A percentile compares a stretch with the other conserved stretches of the same genome.
phyloP scores from a whole-genome alignment of 2,113 vertebrate species.

The Hiodon tergisus region DNA sequence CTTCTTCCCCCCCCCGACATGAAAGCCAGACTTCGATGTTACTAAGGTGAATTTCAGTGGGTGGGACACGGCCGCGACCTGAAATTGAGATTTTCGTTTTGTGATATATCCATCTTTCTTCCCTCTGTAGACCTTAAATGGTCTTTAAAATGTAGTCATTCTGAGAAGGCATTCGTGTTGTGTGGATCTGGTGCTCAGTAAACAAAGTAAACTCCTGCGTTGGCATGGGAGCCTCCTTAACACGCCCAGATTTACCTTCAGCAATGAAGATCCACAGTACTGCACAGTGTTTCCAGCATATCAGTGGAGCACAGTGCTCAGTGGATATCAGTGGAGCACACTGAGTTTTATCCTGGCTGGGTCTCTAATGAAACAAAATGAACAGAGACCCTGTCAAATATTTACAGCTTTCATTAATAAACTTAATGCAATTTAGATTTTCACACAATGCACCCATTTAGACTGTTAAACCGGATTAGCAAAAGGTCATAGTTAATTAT shows the following conservation, averaged over 20 bases:
- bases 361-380: constrained; percentile 10
- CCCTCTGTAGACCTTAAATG: not conserved
- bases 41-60: constrained; percentile 6
- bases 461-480: constrained; percentile 32
- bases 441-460: constrained; percentile 27
- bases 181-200: not conserved
- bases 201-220: not conserved
- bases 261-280: not conserved
- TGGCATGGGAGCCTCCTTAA: not conserved
- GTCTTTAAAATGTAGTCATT: not conserved
- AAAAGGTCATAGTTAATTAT: constrained; percentile 57
- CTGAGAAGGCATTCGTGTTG: not conserved
- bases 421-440: constrained; percentile 37
- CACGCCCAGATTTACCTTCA: not conserved
- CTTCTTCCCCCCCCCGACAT: not conserved
- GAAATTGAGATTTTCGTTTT: constrained; percentile 14
- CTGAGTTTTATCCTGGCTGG: not conserved
- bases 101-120: not conserved
- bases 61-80: not conserved
- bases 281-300: not conserved
- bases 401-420: constrained; percentile 37
- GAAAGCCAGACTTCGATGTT: constrained; percentile 12
- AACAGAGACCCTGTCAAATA: too few species aligned
- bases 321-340: not conserved
- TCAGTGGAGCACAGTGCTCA: not conserved